phyloP scores from a whole-genome alignment of 2,888 invertebrate genomes.

The Ferdinandea cuprea region DNA sequence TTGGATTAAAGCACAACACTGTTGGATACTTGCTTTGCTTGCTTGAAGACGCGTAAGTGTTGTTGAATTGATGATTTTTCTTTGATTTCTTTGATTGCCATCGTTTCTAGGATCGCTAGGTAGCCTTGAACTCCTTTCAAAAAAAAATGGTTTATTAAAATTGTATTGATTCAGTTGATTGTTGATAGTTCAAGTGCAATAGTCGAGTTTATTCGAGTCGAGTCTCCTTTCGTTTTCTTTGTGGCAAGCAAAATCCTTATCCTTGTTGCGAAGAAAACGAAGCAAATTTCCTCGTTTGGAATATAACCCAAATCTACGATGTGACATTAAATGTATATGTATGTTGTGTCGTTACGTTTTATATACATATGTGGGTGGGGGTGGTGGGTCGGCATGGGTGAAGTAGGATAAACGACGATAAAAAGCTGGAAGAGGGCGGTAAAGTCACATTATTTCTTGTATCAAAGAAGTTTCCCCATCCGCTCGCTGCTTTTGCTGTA shows the following conservation, averaged over 20 bases:
- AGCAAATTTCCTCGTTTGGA: slow-evolving; percentile 54
- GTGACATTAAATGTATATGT: slow-evolving; percentile 54
- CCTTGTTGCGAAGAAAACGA: slow-evolving; percentile 36
- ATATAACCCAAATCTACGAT: slow-evolving; percentile 56
- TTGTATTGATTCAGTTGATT: neutral
- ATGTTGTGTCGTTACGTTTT: no score
- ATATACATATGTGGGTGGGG: neutral
- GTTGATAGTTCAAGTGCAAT: slow-evolving; percentile 58
- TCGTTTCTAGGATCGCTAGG: slow-evolving; percentile 20
- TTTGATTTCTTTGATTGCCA: neutral
- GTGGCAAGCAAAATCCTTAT: slow-evolving; percentile 27
- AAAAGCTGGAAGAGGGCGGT: slow-evolving; percentile 51
- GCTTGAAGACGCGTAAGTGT: neutral
- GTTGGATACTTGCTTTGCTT: slow-evolving; percentile 44
- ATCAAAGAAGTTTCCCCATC: slow-evolving; percentile 62
- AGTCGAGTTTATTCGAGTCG: no score
- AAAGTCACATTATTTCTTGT: slow-evolving; percentile 72
- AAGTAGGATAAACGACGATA: slow-evolving; percentile 63
- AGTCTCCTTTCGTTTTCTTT: slow-evolving; percentile 10
- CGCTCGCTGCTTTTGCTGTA: no score
- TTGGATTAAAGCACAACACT: slow-evolving; percentile 67
- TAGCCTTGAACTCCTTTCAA: slow-evolving; percentile 49
- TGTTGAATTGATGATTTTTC: neutral
- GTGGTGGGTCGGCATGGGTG: neutral
- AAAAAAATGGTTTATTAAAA: slow-evolving; percentile 3